Evolutionary conservation across 2,113 vertebrate genomes (phyloP), one percentile per base, ranked within the genome.

Genomic region (Phrynosoma blainvillii): DNA sequence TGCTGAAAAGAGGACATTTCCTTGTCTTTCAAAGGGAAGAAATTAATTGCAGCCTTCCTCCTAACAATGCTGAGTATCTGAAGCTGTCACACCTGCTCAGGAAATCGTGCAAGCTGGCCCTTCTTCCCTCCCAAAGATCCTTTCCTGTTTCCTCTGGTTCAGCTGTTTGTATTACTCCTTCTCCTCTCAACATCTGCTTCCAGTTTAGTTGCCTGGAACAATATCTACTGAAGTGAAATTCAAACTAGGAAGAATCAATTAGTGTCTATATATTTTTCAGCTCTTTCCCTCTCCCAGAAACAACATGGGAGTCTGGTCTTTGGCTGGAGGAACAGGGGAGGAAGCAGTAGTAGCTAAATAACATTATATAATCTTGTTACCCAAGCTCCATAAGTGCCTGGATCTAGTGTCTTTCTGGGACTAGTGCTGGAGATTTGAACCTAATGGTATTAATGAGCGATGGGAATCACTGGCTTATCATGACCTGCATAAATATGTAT

Each of bases 1-100:
- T 62, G 59, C 59, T 62, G 18, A 59, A 32, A 25, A 71, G 11
- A 59, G 18, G 27, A 12, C 25, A 52, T 32, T 25, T 78, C 62
- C 10, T 10, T 32, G 42, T 70, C 76, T n/a, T 52, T 68, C 40
- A 82, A 30, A n/a, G 18, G 86, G 79, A 59, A 0, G 80, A 89
- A 59, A 75, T 79, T 65, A 87, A 25, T 16, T 18, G 2, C 62
- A 77, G 13, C 89, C 78, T 94, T 87, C 90, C 90, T 92, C 36
- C 84, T 79, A 40, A 2, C n/a, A 42, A 9, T 76, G 47, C 56
- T 25, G 21, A 10, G 54, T 13, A 84, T 85, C 11, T 30, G n/a
- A 66, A 76, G 59, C 42, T 47, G 1, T 42, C 90, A 92, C 94
- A 95, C 93, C 95, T 95, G 93, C 14, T n/a, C 92, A 90, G 95